These are phyloP conservation scores for Mirounga angustirostris DNA, from an alignment of 2,113 vertebrate genomes.

Conservation along the genomic window DNA sequence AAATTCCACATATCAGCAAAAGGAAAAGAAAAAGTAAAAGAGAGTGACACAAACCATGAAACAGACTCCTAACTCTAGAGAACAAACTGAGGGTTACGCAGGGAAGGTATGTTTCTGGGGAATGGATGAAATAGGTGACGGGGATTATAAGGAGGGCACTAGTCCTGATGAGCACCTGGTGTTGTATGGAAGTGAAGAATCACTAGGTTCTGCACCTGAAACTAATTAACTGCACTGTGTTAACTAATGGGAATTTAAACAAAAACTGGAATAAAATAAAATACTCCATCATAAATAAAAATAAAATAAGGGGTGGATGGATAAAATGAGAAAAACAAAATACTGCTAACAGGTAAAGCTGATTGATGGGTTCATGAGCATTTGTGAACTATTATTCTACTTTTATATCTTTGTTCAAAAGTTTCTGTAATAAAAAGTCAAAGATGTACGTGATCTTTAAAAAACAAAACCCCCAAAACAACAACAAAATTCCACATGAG, in stretches of 20 bases:
- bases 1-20: background rate
- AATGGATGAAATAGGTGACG: background rate
- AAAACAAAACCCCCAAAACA: background rate
- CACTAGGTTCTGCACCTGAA: background rate
- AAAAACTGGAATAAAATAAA: background rate
- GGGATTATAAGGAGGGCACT: background rate
- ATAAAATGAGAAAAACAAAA: constrained; percentile 35
- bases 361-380: background rate
- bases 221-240: background rate
- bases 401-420: constrained; percentile 26
- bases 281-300: background rate
- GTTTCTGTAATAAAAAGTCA: constrained; percentile 35
- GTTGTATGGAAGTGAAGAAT: background rate
- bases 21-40: background rate
- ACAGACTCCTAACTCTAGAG: background rate
- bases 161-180: background rate
- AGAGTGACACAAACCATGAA: background rate
- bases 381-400: background rate
- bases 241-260: background rate
- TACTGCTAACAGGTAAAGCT: background rate
- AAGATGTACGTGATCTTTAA: background rate
- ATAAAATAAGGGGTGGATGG: background rate
- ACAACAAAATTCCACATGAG: background rate
- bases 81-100: background rate
- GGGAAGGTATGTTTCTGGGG: background rate